Base-by-base conservation (phyloP, 2,888 invertebrate species). In the Protophormia terraenovae region DNA sequence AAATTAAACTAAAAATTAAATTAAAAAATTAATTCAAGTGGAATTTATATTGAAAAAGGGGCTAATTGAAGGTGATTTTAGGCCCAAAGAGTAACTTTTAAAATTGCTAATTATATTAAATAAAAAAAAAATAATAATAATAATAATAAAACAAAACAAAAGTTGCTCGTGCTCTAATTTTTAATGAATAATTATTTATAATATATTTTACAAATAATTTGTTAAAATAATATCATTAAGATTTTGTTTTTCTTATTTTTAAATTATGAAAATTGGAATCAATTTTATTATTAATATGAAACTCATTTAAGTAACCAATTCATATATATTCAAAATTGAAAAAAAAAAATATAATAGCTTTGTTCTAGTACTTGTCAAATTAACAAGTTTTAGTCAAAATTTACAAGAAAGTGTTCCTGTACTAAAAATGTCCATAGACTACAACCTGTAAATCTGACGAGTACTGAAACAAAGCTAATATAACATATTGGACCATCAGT, bases 11-110 rank as follows among this genome's bases (percentile, higher is more conserved):
- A 55, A 53, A 19, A 73, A 29, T 47, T 12, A 62, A 47, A 58
- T 38, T 5, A 58, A 72, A 71, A 41, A 67, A 22, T 47, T 41
- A 38, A 64, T 55, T n/a, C 2, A 10, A 45, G n/a, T 38, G 14
- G 69, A 62, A 45, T 47, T 55, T 73, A 16, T 62, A 50, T 22
- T 2, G 16, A 38, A 24, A 79, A 73, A 22, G 67, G 77, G 77
- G 73, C 84, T 53, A 72, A 73, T 62, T 60, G n/a, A 66, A 45
- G 22, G 22, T 29, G 35, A 55, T 73, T 76, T 66, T 29, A 69
- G 81, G 62, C 84, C 84, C 84, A 84, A 84, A 84, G 84, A 84
- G 77, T 73, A 84, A 77, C 84, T 81, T 81, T 84, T 77, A 38
- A 71, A 66, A 41, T 80, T 81, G 35, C 32, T 60, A 69, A 47